phyloP scores from a whole-genome alignment of 2,888 invertebrate species.

The Drosophila nr. perissopoda region DNA sequence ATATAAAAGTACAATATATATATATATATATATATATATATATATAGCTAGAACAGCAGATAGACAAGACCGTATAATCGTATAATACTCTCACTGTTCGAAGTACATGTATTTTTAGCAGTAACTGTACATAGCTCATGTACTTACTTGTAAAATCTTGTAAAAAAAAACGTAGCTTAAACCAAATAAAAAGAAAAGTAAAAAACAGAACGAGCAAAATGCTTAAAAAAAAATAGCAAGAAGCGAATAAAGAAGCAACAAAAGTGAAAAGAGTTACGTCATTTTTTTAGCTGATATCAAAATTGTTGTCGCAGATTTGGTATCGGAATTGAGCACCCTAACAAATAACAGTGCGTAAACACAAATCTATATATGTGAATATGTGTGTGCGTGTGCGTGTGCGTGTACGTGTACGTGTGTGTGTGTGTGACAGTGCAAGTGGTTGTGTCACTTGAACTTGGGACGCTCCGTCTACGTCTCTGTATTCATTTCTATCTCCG shows the following conservation, averaged over 20 bases:
- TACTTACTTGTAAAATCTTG: constrained; percentile 35
- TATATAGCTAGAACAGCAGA: constrained; percentile 28
- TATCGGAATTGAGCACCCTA: constrained; percentile 84
- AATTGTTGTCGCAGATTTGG: constrained; percentile 84
- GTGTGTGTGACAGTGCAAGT: constrained; percentile 28
- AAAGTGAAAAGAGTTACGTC: constrained; percentile 84
- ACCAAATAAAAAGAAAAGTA: background rate
- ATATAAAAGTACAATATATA: constrained; percentile 12
- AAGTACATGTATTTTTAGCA: constrained; percentile 34
- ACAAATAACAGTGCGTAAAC: constrained; percentile 26
- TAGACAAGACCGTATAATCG: constrained; percentile 14
- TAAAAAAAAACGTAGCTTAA: constrained; percentile 15
- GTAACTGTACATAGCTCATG: constrained; percentile 44
- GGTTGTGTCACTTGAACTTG: constrained; percentile 70
- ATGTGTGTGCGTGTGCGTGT: background rate
- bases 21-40: constrained; percentile 9
- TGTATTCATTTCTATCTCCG: constrained; percentile 2
- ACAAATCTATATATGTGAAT: background rate
- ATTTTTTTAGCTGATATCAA: constrained; percentile 85
- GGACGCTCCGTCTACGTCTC: constrained; percentile 15
- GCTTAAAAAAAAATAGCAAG: constrained; percentile 46
- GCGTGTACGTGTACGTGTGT: constrained; percentile 11
- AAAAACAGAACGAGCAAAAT: constrained; percentile 63
- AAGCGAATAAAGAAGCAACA: constrained; percentile 56
- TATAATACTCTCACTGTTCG: constrained; percentile 11